Percentiles rank a stretch among this genome's conserved stretches.
Conservation (phyloP, 2,113 vertebrate species). For the Cyanistes caeruleus region DNA sequence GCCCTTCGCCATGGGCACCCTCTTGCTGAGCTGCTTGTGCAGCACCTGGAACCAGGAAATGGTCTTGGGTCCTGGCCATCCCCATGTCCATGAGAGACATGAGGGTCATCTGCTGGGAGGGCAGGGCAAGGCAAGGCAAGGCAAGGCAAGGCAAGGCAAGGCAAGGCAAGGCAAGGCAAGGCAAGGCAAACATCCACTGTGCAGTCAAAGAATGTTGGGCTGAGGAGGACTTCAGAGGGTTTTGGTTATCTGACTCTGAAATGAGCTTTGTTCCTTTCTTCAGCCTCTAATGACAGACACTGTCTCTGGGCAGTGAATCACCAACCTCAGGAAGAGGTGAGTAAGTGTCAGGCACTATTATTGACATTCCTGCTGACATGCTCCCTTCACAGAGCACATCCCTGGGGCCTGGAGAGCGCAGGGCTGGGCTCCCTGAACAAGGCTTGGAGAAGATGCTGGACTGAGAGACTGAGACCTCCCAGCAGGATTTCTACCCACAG, state of each 20-base stretch:
- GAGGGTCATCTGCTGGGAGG: background rate
- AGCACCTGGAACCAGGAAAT: background rate
- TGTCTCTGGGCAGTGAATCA: slow-evolving; percentile 78
- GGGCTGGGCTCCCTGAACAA: background rate
- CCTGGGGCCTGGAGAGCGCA: background rate
- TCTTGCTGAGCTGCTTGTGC: background rate
- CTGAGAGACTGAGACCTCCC: background rate
- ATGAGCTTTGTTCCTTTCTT: slow-evolving; percentile 85
- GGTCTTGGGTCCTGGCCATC: background rate
- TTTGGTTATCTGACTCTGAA: slow-evolving; percentile 82
- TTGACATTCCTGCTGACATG: slow-evolving; percentile 68
- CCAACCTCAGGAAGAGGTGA: slow-evolving; percentile 73
- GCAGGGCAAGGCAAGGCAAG: background rate
- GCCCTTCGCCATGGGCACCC: background rate
- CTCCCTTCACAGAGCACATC: slow-evolving; percentile 53
- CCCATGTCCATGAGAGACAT: rapidly evolving
- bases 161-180: background rate
- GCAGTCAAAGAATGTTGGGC: background rate
- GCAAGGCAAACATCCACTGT: background rate
- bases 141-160: background rate
- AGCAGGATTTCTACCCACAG: background rate
- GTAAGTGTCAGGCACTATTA: slow-evolving; percentile 71
- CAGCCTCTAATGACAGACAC: slow-evolving; percentile 79
- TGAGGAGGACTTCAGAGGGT: slow-evolving; percentile 62
- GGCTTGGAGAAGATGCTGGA: background rate